Conservation (phyloP, 2,888 invertebrate species). For the Invenusta paracnida region DNA sequence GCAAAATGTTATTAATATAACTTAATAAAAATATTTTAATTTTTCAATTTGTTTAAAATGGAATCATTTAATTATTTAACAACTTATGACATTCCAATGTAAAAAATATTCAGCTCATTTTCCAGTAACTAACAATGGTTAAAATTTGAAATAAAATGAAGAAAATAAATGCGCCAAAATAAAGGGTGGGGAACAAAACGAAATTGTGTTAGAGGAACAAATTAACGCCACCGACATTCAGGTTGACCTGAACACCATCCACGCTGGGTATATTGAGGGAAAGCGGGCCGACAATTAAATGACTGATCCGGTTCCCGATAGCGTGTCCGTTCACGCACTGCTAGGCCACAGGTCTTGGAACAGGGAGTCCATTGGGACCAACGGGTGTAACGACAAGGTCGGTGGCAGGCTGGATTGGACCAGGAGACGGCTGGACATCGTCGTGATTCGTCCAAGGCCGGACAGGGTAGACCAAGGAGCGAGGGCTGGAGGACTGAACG, state of each 20-base stretch:
- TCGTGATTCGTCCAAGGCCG: background rate
- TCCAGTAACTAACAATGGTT: too few species aligned
- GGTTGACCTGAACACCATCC: background rate
- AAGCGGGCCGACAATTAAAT: constrained; percentile 10
- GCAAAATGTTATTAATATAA: too few species aligned
- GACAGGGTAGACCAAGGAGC: background rate
- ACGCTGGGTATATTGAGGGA: constrained; percentile 24
- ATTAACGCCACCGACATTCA: too few species aligned
- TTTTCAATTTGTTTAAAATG: too few species aligned
- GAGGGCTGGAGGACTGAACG: background rate
- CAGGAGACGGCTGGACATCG: background rate
- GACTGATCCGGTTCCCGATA: background rate
- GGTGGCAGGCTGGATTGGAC: background rate
- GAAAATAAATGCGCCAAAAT: too few species aligned
- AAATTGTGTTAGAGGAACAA: too few species aligned
- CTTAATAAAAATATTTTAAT: too few species aligned
- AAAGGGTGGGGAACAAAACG: too few species aligned
- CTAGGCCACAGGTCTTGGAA: background rate
- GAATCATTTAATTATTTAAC: too few species aligned
- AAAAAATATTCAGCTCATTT: too few species aligned
- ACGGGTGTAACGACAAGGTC: background rate
- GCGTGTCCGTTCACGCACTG: background rate
- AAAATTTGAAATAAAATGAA: too few species aligned
- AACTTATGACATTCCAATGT: too few species aligned
- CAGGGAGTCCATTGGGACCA: constrained; percentile 33